Evolutionary conservation across 2,797 vertebrate genomes (phyloP), one percentile per base, ranked within the genome.

Genomic region (Ibycter americanus): DNA sequence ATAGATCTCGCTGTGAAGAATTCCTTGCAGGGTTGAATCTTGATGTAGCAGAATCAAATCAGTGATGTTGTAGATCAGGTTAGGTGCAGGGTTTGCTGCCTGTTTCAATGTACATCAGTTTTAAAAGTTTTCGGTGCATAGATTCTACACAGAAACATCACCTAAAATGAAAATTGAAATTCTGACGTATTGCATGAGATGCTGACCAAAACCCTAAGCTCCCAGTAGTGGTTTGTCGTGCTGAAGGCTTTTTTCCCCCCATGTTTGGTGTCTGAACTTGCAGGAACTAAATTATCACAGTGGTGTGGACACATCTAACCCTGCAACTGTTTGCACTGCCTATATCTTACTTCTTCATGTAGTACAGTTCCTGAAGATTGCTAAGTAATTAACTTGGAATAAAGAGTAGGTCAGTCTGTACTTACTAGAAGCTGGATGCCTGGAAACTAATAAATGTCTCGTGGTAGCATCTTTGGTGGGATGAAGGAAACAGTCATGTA

Each of bases 1-100:
- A 97, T 61, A 97, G 97, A 78, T 98, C 98, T 23, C 95, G 95
- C 83, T 97, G 96, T 17, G 96, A 98, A 87, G 98, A 98, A 66
- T 96, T 98, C 71, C 96, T 98, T 73, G 94, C 98, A 0, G 84
- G 98, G 58, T 83, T 98, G 92, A 98, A 98, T 70, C 96, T 98
- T 92, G 93, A 97, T 32, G 87, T 97, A 36, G 89, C 96, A 86
- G 97, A 98, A 82, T 96, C 97, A 12, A 96, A 94, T 62, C 98
- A 93, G 92, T 87, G 97, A 49, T 83, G 51, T 18, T 26, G 44
- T 42, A 34, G 44, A n/a, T 44, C 34, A 65, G 71, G 34, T 56
- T 89, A 49, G 61, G 71, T 79, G 44, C 26, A 26, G 36, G 21
- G 73, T 77, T 94, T 79, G 34, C 67, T 44, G 26, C 56, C 82